Conservation (phyloP, 2,113 vertebrate genomes). For the Cebus imitator region DNA sequence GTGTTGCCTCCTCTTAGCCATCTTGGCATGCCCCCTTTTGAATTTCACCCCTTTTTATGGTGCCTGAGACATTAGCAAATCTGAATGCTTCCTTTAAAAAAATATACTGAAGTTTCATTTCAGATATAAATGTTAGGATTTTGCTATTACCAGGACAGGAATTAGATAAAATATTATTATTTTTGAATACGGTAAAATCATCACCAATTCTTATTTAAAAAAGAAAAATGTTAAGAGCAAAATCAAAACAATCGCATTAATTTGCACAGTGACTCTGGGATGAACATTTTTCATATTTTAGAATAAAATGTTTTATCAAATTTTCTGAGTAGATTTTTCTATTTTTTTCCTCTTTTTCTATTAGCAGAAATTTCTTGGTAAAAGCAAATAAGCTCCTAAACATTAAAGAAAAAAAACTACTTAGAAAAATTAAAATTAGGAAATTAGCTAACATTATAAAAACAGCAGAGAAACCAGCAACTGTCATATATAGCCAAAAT, state of each 20-base stretch:
- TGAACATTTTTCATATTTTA: not conserved
- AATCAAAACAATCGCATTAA: not conserved
- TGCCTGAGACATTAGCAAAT: not conserved
- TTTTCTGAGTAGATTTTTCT: not conserved
- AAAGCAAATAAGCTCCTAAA: not conserved
- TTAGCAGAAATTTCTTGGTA: not conserved
- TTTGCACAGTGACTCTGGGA: not conserved
- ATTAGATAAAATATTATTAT: conserved; percentile 7
- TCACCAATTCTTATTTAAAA: not conserved
- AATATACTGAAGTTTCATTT: conserved; percentile 18
- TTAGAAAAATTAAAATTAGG: not conserved
- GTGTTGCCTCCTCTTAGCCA: no score
- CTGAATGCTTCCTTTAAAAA: not conserved
- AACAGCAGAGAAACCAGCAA: not conserved
- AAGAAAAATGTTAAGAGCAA: not conserved
- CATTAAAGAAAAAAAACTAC: not conserved
- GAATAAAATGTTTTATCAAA: not conserved
- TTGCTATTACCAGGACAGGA: not conserved
- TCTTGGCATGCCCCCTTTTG: not conserved
- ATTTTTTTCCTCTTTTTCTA: not conserved
- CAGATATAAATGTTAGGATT: conserved; percentile 3
- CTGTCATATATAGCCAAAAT: not conserved
- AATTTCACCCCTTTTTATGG: not conserved
- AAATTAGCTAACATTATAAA: not conserved
- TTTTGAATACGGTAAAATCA: not conserved